These are phyloP conservation scores for Carollia perspicillata DNA, from an alignment of 2,113 vertebrate genomes.

Conservation along the genomic window DNA sequence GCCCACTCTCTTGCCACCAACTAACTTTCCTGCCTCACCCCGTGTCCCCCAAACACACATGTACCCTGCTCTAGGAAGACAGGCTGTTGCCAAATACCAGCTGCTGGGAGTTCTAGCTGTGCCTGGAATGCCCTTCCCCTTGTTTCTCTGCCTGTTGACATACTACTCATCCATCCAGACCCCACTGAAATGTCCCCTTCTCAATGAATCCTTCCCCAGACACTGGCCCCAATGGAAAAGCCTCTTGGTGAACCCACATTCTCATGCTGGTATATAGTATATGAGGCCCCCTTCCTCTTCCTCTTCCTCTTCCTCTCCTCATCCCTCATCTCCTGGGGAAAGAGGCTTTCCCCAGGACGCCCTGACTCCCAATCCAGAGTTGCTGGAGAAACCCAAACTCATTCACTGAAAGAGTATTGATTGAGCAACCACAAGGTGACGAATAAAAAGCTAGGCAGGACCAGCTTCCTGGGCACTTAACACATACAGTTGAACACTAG, in stretches of 20 bases:
- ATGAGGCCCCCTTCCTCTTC: no score
- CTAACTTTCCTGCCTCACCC: not conserved
- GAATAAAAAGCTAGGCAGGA: not conserved
- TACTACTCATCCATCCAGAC: not conserved
- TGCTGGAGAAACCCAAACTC: not conserved
- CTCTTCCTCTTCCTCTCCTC: not conserved
- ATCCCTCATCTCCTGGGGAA: not conserved
- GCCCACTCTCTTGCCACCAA: not conserved
- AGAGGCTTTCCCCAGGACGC: not conserved
- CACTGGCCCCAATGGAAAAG: not conserved
- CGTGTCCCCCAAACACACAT: accelerated
- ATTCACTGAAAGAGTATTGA: not conserved
- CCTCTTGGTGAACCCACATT: not conserved
- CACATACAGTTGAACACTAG: not conserved
- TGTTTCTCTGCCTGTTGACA: not conserved
- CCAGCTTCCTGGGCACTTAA: not conserved
- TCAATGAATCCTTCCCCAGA: not conserved
- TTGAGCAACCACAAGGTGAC: not conserved
- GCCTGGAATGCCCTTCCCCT: not conserved
- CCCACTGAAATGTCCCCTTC: not conserved
- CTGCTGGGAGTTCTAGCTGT: not conserved
- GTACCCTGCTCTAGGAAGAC: accelerated
- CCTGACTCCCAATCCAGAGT: not conserved
- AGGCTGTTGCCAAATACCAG: not conserved
- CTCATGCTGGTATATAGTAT: not conserved